phyloP scores from a whole-genome alignment of 2,797 vertebrate species.

The Gallinago solitaria region DNA sequence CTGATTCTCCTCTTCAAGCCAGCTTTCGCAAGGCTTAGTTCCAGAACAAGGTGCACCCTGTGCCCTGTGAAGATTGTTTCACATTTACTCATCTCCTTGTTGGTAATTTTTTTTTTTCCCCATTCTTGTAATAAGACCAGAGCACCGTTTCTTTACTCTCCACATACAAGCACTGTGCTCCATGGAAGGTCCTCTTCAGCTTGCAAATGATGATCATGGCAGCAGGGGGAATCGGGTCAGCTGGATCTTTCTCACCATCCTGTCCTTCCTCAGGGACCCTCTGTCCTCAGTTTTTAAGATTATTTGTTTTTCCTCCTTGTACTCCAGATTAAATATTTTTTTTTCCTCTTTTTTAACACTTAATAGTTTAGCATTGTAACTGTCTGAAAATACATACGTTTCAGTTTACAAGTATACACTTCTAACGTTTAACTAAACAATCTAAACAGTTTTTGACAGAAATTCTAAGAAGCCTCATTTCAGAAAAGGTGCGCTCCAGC shows the following conservation, averaged over 20 bases:
- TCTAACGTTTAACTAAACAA: conserved; percentile 56
- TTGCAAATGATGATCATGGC: conserved; percentile 58
- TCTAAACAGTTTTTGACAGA: conserved; percentile 53
- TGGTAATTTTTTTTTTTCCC: background rate
- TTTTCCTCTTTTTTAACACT: background rate
- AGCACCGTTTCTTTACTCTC: conserved; percentile 50
- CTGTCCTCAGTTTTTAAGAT: conserved; percentile 15
- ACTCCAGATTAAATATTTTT: conserved; percentile 16
- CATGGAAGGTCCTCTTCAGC: conserved; percentile 64
- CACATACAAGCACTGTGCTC: conserved; percentile 42
- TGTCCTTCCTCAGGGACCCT: conserved; percentile 46
- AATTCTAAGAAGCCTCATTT: conserved; percentile 55
- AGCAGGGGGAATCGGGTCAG: conserved; percentile 46
- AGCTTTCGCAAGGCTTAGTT: conserved; percentile 13
- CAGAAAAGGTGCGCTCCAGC: conserved; percentile 30
- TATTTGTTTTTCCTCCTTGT: conserved; percentile 6
- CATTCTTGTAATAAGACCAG: conserved; percentile 12
- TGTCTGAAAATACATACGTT: conserved; percentile 13
- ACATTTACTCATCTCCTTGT: conserved; percentile 21
- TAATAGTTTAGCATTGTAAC: conserved; percentile 36
- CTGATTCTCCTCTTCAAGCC: conserved; percentile 22
- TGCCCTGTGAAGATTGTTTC: conserved; percentile 28
- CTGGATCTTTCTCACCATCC: conserved; percentile 55
- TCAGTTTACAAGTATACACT: conserved; percentile 34
- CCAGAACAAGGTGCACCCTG: conserved; percentile 4